phyloP scores from a whole-genome alignment of 2,113 vertebrate species.

The Paradisaea rubra region DNA sequence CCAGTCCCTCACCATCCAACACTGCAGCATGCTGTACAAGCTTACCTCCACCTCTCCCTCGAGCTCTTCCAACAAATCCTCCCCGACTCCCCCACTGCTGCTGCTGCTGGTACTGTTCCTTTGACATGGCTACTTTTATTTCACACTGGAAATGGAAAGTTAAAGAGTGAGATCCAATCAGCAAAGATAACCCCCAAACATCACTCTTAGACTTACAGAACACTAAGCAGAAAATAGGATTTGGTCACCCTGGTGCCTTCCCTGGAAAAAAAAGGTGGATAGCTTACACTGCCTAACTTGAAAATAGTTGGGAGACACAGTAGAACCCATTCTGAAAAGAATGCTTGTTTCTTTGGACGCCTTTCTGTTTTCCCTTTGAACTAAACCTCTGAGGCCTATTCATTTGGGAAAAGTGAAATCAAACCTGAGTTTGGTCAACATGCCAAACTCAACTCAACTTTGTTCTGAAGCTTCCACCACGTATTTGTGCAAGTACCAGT shows the following conservation, averaged over 20 bases:
- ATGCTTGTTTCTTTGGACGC: neutral
- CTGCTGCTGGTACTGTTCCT: slow-evolving; percentile 97
- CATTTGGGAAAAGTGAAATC: neutral
- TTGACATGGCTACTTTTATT: slow-evolving; percentile 98
- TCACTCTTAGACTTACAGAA: neutral
- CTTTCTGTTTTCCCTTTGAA: neutral
- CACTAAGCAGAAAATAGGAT: neutral
- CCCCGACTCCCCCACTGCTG: slow-evolving; percentile 95
- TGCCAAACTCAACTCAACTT: neutral
- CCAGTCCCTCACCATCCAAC: accelerated
- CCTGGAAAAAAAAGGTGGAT: neutral
- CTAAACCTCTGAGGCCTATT: neutral
- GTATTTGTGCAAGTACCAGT: neutral
- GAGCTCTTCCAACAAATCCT: slow-evolving; percentile 84
- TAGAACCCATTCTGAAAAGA: neutral
- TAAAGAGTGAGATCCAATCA: neutral
- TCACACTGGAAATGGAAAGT: slow-evolving; percentile 82
- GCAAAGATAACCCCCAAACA: neutral
- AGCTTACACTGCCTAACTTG: neutral
- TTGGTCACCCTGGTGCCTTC: neutral
- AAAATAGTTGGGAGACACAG: neutral
- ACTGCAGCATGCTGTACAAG: neutral
- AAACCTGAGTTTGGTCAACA: neutral
- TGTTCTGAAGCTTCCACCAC: neutral
- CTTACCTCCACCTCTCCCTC: slow-evolving; percentile 87